These are phyloP conservation scores for Teinopalpus imperialis DNA, from an alignment of 2,888 invertebrate genomes.

Conservation along the genomic window DNA sequence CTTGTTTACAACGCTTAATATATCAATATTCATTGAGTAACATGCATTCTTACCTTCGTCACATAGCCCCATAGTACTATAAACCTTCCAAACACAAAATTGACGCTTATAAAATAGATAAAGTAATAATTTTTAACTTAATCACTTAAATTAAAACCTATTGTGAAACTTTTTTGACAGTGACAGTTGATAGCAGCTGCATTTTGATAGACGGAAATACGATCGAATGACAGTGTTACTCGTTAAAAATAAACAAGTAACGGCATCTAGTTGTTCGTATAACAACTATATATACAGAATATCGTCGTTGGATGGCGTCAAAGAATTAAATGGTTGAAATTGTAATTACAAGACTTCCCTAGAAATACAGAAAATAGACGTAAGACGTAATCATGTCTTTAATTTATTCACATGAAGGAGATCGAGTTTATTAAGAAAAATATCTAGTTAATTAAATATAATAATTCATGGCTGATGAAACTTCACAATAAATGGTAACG, in stretches of 20 bases:
- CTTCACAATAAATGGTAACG: too few species aligned
- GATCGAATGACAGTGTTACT: slow-evolving; percentile 29
- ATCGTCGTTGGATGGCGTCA: slow-evolving; percentile 9
- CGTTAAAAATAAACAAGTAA: slow-evolving; percentile 16
- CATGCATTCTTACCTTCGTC: slow-evolving; percentile 61
- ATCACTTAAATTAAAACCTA: slow-evolving; percentile 17
- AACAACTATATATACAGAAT: background rate
- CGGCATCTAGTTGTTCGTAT: slow-evolving; percentile 28
- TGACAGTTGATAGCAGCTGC: slow-evolving; percentile 32
- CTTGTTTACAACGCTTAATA: slow-evolving; percentile 57
- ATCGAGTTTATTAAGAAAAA: too few species aligned
- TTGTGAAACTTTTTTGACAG: slow-evolving; percentile 19
- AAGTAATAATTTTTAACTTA: slow-evolving; percentile 9
- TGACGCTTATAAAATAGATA: background rate
- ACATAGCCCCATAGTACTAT: slow-evolving; percentile 62
- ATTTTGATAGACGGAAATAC: slow-evolving; percentile 32
- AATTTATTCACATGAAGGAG: too few species aligned
- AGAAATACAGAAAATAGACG: too few species aligned
- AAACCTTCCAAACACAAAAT: slow-evolving; percentile 17
- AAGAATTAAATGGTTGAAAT: too few species aligned
- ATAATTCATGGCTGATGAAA: too few species aligned
- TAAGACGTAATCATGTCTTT: too few species aligned
- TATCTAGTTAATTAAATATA: too few species aligned
- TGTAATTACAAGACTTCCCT: too few species aligned
- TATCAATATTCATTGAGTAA: slow-evolving; percentile 29